Evolutionary conservation across 2,797 vertebrate genomes (phyloP).

Genomic region (Melanitta fusca): DNA sequence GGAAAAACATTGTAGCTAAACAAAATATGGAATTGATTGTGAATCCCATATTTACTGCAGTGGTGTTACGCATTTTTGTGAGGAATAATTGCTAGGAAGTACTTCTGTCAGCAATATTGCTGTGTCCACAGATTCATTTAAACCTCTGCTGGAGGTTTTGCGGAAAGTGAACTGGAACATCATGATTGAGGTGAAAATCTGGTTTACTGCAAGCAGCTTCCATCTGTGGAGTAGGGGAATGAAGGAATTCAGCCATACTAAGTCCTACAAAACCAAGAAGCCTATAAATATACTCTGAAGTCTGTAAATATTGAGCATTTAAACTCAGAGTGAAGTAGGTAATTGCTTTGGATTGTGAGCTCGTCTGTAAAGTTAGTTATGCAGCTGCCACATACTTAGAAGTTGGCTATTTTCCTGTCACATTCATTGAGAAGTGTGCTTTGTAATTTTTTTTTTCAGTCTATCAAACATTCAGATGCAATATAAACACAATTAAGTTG

Average conservation of each 20-base stretch:
- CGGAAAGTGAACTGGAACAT: neutral
- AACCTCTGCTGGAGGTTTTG: neutral
- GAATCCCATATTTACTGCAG: neutral
- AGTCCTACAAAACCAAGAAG: neutral
- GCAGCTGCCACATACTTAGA: neutral
- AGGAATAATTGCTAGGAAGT: neutral
- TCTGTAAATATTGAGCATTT: neutral
- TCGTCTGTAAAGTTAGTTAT: neutral
- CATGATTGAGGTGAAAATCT: neutral
- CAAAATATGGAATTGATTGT: neutral
- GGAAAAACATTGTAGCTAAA: neutral
- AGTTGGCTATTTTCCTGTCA: neutral
- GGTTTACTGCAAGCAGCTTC: neutral
- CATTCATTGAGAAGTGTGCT: neutral
- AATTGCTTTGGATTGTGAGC: neutral
- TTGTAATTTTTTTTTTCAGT: neutral
- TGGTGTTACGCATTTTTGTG: neutral
- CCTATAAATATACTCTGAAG: neutral
- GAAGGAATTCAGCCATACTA: neutral
- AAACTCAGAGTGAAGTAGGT: neutral
- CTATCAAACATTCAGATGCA: neutral
- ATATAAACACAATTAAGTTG: neutral
- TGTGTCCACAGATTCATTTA: neutral
- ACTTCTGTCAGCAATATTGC: neutral
- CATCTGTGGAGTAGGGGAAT: accelerated